These are phyloP conservation scores for Aphidius ervi DNA, from an alignment of 1,140 invertebrate genomes.

Conservation along the genomic window DNA sequence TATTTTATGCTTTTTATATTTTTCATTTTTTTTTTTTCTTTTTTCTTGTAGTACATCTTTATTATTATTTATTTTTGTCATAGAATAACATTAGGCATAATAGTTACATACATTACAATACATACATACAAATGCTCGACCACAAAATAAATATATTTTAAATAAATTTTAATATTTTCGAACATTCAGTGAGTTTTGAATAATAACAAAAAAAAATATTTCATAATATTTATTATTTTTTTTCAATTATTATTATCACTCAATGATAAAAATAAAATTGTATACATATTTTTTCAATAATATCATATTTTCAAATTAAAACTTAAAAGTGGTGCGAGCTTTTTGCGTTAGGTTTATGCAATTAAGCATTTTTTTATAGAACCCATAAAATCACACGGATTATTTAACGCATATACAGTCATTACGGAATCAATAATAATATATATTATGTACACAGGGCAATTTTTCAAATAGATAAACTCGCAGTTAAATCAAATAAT, in stretches of 20 bases:
- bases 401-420: constrained; percentile 48
- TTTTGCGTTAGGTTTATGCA: constrained; percentile 24
- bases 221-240: constrained; percentile 14
- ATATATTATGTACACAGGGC: constrained; percentile 40
- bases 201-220: constrained; percentile 11
- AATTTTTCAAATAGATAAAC: constrained; percentile 27
- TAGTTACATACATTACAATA: constrained; percentile 50
- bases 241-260: constrained; percentile 7
- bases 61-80: constrained; percentile 35
- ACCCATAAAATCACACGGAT: constrained; percentile 43
- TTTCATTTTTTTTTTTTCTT: constrained; percentile 14
- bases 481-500: too few relatives aligned
- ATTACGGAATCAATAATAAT: constrained; percentile 48
- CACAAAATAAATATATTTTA: constrained; percentile 16
- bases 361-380: constrained; percentile 28
- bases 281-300: too few relatives aligned
- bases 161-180: constrained; percentile 3
- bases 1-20: constrained; percentile 28
- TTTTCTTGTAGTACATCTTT: constrained; percentile 28
- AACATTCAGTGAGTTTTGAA: neutral
- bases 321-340: constrained; percentile 25
- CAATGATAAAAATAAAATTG: too few relatives aligned
- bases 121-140: constrained; percentile 48
- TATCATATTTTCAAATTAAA: neutral
- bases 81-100: constrained; percentile 44